A percentile compares a stretch with the other conserved stretches of the same genome.
Evolutionary conservation across 2,797 vertebrate species (phyloP).

Genomic region (Dromococcyx pavoninus): DNA sequence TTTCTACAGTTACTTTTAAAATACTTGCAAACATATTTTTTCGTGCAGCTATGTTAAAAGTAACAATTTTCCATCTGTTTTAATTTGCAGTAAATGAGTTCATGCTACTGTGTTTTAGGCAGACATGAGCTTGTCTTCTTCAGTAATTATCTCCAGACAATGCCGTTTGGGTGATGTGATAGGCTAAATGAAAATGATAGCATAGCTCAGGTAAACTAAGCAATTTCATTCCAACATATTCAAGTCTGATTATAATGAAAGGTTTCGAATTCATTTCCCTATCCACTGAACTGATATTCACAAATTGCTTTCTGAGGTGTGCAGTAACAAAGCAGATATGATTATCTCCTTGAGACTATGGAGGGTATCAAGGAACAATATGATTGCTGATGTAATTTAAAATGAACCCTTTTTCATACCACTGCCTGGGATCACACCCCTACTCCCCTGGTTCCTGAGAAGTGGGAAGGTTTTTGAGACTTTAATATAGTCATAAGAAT

Average conservation of each 20-base stretch:
- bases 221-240: not conserved
- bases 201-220: not conserved
- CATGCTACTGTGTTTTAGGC: not conserved
- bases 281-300: not conserved
- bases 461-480: not conserved
- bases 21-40: not conserved
- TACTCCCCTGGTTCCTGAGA: not conserved
- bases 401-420: not conserved
- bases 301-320: not conserved
- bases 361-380: not conserved
- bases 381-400: not conserved
- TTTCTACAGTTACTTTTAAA: not conserved
- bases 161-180: not conserved
- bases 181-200: slow-evolving; percentile 25
- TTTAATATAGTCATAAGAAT: not conserved
- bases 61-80: not conserved
- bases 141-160: slow-evolving; percentile 30
- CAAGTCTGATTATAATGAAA: not conserved
- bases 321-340: not conserved
- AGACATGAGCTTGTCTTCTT: not conserved
- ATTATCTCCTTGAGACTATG: not conserved
- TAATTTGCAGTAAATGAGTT: slow-evolving; percentile 38
- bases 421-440: not conserved
- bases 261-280: slow-evolving; percentile 15
- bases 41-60: slow-evolving; percentile 7